phyloP scores from a whole-genome alignment of 2,888 invertebrate genomes.

The Anoncus sp. region DNA sequence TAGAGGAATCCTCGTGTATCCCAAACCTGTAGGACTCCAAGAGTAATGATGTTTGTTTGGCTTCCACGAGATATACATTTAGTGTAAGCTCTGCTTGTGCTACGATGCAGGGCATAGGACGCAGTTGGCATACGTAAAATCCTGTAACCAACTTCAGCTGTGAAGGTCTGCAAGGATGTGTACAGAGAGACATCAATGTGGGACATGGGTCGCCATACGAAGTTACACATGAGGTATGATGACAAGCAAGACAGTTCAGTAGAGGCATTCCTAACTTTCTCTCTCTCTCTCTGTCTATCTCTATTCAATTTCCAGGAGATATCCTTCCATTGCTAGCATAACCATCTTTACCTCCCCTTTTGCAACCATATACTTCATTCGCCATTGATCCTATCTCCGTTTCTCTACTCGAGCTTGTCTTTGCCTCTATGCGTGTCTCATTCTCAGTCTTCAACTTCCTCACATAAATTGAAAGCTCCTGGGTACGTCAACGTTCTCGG shows the following conservation, averaged over 20 bases:
- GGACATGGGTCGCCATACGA: slow-evolving; percentile 68
- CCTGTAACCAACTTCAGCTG: slow-evolving; percentile 27
- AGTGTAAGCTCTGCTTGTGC: slow-evolving; percentile 2
- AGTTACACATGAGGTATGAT: slow-evolving; percentile 43
- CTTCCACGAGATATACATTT: slow-evolving; percentile 62
- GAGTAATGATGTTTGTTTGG: slow-evolving; percentile 81
- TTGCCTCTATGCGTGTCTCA: not conserved
- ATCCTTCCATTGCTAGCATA: slow-evolving; percentile 23
- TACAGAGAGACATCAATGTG: slow-evolving; percentile 14
- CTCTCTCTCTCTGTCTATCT: slow-evolving; percentile 38
- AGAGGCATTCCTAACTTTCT: slow-evolving; percentile 59
- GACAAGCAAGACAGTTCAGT: slow-evolving; percentile 68
- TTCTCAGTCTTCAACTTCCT: slow-evolving; percentile 34
- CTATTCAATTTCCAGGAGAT: not conserved
- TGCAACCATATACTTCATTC: slow-evolving; percentile 46
- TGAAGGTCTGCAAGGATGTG: not conserved
- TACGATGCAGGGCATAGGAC: slow-evolving; percentile 2
- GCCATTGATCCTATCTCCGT: slow-evolving; percentile 32
- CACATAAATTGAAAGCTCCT: slow-evolving; percentile 79
- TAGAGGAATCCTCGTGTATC: slow-evolving; percentile 7
- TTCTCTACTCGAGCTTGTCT: slow-evolving; percentile 29
- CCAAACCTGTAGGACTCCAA: slow-evolving; percentile 56
- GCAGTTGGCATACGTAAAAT: slow-evolving; percentile 35
- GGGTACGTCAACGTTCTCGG: slow-evolving; percentile 67
- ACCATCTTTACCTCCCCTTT: slow-evolving; percentile 39